Percentiles rank a stretch among this genome's conserved stretches.
Evolutionary conservation across 2,888 invertebrate species (phyloP).

Genomic region (Pseudanteris insignis): DNA sequence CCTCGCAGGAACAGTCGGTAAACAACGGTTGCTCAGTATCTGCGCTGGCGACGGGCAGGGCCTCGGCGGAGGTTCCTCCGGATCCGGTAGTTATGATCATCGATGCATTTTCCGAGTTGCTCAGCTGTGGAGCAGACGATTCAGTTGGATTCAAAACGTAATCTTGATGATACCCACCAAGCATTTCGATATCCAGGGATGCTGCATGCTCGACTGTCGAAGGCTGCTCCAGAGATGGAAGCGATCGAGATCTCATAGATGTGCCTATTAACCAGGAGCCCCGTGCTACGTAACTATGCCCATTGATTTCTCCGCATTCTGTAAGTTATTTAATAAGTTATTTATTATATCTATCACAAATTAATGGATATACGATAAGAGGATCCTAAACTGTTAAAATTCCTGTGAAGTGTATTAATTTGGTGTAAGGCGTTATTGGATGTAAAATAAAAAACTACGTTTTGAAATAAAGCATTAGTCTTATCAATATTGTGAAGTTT

Average conservation of each 20-base stretch:
- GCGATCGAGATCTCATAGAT: conserved; percentile 48
- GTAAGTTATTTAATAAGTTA: not conserved
- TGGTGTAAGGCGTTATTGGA: no score
- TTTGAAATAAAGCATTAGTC: no score
- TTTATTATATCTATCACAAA: no score
- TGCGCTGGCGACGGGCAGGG: conserved; percentile 19
- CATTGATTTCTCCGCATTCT: conserved; percentile 10
- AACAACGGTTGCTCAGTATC: not conserved
- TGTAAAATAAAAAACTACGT: no score
- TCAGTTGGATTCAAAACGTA: conserved; percentile 45
- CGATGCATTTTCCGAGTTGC: conserved; percentile 54
- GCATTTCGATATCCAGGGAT: conserved; percentile 50
- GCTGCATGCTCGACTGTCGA: conserved; percentile 36
- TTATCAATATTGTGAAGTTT: no score
- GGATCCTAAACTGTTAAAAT: no score
- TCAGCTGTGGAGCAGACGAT: conserved; percentile 53
- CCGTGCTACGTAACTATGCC: conserved; percentile 32
- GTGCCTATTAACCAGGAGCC: conserved; percentile 47
- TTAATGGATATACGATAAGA: no score
- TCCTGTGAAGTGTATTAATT: no score
- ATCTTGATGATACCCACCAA: conserved; percentile 58
- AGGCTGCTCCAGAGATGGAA: conserved; percentile 31
- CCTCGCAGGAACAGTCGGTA: conserved; percentile 54
- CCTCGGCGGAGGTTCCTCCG: conserved; percentile 45
- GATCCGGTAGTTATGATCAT: conserved; percentile 50